Conservation (phyloP, 1,140 invertebrate species). For the Berghia stephanieae region DNA sequence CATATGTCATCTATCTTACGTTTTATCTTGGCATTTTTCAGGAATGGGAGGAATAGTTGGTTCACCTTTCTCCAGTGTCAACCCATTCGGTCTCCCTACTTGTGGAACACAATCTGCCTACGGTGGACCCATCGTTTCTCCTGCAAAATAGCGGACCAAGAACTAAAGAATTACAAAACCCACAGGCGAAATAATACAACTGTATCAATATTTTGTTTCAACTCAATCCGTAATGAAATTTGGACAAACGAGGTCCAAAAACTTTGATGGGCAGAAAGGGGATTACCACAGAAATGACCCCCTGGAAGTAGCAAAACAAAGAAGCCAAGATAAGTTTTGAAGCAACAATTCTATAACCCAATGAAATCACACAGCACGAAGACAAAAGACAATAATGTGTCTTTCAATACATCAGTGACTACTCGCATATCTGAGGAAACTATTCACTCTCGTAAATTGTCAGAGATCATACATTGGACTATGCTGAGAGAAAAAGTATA, state of each 20-base stretch:
- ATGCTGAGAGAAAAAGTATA: too few relatives aligned
- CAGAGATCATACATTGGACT: too few relatives aligned
- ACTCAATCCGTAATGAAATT: not conserved
- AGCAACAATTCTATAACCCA: too few relatives aligned
- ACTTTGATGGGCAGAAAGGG: not conserved
- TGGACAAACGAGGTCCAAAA: not conserved
- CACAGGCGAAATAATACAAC: not conserved
- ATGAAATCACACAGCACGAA: too few relatives aligned
- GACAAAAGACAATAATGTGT: too few relatives aligned
- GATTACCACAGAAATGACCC: slow-evolving; percentile 2
- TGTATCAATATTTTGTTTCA: not conserved
- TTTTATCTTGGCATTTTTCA: slow-evolving; percentile 56
- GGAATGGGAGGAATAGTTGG: slow-evolving; percentile 80
- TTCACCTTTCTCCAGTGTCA: slow-evolving; percentile 84
- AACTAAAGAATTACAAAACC: not conserved
- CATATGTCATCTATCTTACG: not conserved
- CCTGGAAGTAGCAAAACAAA: too few relatives aligned
- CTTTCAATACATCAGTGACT: too few relatives aligned
- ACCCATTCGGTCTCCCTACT: slow-evolving; percentile 88
- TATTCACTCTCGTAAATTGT: too few relatives aligned
- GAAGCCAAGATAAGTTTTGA: too few relatives aligned
- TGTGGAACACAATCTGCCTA: slow-evolving; percentile 84
- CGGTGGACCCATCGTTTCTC: slow-evolving; percentile 82
- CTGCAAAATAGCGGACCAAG: slow-evolving; percentile 66
- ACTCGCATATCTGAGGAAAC: too few relatives aligned